These are phyloP conservation scores for Pyrrhosoma nymphula DNA, from an alignment of 2,888 invertebrate species.

Conservation along the genomic window DNA sequence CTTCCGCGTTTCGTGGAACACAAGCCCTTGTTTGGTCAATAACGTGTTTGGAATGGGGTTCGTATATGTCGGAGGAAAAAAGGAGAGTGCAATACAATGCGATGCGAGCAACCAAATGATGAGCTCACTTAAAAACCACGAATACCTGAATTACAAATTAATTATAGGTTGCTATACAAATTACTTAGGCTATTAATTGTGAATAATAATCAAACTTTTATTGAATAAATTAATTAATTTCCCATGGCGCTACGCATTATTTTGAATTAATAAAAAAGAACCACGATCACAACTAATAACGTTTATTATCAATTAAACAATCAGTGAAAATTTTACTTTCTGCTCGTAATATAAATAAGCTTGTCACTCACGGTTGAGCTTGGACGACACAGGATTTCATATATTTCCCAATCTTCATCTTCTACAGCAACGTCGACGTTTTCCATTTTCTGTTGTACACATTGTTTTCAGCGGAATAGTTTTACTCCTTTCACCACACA, in stretches of 20 bases:
- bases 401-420: slow-evolving; percentile 87
- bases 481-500: slow-evolving; percentile 11
- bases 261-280: no score
- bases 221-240: no score
- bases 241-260: no score
- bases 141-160: background rate
- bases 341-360: background rate
- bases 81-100: background rate
- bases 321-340: no score
- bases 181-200: no score
- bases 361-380: slow-evolving; percentile 12
- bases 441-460: slow-evolving; percentile 54
- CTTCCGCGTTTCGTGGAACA: background rate
- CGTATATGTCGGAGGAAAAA: background rate
- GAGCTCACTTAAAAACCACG: background rate
- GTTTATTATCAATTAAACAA: no score
- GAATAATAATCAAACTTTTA: no score
- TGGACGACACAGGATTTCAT: slow-evolving; percentile 82
- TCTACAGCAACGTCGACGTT: slow-evolving; percentile 55
- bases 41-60: slow-evolving; percentile 1
- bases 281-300: no score
- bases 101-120: background rate
- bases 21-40: slow-evolving; percentile 14
- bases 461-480: background rate
- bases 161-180: no score